Conservation (phyloP, 2,888 invertebrate species). For the Dryadula phaetusa region DNA sequence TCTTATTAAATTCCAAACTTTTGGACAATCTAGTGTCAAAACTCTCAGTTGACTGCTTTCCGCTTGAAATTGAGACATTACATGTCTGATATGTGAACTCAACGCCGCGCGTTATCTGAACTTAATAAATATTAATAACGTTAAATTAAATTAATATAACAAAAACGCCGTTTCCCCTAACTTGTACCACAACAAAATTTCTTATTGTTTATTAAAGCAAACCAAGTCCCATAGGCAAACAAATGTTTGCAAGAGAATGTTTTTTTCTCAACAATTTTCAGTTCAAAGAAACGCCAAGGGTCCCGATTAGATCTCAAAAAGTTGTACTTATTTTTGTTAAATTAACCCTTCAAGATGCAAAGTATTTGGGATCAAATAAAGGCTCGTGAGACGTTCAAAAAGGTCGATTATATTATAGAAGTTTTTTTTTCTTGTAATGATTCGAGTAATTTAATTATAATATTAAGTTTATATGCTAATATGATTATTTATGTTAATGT, state of each 20-base stretch:
- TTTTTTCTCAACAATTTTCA: conserved; percentile 39
- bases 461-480: no score
- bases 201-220: conserved; percentile 71
- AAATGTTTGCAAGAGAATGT: conserved; percentile 38
- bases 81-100: no score
- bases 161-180: conserved; percentile 27
- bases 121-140: no score
- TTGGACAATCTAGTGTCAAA: no score
- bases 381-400: conserved; percentile 1
- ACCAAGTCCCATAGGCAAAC: conserved; percentile 50
- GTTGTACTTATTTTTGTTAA: conserved; percentile 32
- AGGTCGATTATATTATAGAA: not conserved
- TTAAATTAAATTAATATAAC: not conserved
- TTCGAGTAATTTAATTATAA: not conserved
- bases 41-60: no score
- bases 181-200: conserved; percentile 43
- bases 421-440: not conserved
- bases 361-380: conserved; percentile 7
- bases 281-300: conserved; percentile 34
- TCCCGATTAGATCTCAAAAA: conserved; percentile 34
- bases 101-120: no score
- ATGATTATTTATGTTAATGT: no score
- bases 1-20: no score
- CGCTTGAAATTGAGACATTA: no score
- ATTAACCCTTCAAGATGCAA: conserved; percentile 31